Evolutionary conservation across 2,888 invertebrate genomes (phyloP), one percentile per base, ranked within the genome.

Genomic region (Catocala fraxini): DNA sequence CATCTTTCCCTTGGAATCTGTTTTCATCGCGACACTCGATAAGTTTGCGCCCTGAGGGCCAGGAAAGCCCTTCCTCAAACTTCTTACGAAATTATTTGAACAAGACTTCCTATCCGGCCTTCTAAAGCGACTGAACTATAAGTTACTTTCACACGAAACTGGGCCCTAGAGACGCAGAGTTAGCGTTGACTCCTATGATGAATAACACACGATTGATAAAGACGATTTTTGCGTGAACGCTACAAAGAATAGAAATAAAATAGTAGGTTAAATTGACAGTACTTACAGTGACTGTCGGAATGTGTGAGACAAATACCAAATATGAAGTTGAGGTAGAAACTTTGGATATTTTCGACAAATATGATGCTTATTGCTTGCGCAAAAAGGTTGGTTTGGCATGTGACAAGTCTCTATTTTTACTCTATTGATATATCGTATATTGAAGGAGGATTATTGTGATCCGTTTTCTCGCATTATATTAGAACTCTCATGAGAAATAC

Each of bases 51-150:
- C 90, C 88, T 82, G 64, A 76, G 87, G 89, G 84, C 82, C 69
- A 79, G 70, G 76, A 84, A 86, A 89, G 85, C 88, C 90, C 88
- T 89, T 86, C 84, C 82, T 83, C 83, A 86, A 91, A 89, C 86
- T 91, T 89, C 88, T 89, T 89, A 88, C 88, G 73, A 91, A 90
- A 92, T 92, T 92, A 91, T 92, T 91, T 89, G 89, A 89, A 89
- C 89, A 88, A 87, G 87, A 71, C 71, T 75, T 69, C 60, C 65
- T 56, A 73, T 60, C 56, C 77, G 53, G 71, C 75, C 69, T 71
- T 77, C 72, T 77, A 70, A 73, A 80, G 68, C 60, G 74, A 63
- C 71, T 67, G 63, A 77, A 77, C 70, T 77, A 74, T 71, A 76
- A 73, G 64, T 77, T 52, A 67, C 57, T 69, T 70, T 68, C 80